Evolutionary conservation across 2,888 invertebrate species (phyloP).

Genomic region (Cataglyphis altisquamis): DNA sequence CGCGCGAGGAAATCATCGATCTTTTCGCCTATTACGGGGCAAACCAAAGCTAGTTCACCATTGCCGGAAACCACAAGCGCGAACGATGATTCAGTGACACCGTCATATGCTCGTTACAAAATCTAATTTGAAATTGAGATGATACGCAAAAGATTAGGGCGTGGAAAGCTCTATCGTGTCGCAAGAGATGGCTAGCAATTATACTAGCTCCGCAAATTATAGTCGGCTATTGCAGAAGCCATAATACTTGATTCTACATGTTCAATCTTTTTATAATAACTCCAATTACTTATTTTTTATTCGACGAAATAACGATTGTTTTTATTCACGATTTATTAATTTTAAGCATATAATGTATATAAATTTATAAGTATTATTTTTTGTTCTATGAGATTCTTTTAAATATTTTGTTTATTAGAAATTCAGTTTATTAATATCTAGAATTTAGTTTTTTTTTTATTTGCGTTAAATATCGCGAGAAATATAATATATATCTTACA

Average conservation of each 20-base stretch:
- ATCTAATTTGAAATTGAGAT: conserved; percentile 57
- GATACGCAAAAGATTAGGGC: conserved; percentile 35
- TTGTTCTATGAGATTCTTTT: conserved; percentile 67
- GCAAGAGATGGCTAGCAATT: conserved; percentile 27
- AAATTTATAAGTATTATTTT: neutral
- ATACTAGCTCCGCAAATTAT: conserved; percentile 20
- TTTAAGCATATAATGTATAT: neutral
- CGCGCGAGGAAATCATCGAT: conserved; percentile 53
- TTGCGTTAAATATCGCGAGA: neutral
- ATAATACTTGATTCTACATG: neutral
- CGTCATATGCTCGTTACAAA: conserved; percentile 61
- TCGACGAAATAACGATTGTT: neutral
- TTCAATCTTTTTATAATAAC: conserved; percentile 10
- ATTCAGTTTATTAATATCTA: neutral
- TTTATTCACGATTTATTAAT: neutral
- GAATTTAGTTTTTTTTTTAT: neutral
- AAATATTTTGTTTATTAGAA: conserved; percentile 80
- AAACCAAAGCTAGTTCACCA: conserved; percentile 46
- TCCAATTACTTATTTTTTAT: conserved; percentile 7
- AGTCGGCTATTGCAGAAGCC: neutral
- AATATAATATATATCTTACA: neutral
- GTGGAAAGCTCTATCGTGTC: conserved; percentile 45
- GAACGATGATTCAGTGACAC: conserved; percentile 63
- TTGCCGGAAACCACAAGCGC: conserved; percentile 60
- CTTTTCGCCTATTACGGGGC: conserved; percentile 49